Base-by-base conservation (phyloP, 2,113 vertebrate species). In the Mobula birostris region DNA sequence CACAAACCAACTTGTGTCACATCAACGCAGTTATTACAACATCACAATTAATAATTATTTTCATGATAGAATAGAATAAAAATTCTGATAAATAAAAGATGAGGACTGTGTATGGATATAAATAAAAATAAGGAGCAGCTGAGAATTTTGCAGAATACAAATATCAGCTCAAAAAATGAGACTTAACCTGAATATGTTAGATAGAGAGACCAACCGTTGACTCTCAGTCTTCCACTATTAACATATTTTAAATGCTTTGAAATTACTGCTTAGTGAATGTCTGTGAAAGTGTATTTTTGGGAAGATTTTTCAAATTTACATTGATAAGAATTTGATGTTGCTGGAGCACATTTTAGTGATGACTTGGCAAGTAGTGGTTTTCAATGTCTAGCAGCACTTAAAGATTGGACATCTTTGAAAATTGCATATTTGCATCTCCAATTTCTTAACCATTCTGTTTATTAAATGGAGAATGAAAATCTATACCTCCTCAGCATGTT, bases 21-120 rank as follows among this genome's bases (percentile, higher is more conserved):
- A 66, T 88, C 85, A 88, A 88, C 63, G 85, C 27, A 88, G 12
- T 63, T 88, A 66, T 63, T 63, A 88, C 63, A n/a, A 88, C 61
- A 90, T 90, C 17, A 63, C 29, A 88, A 88, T n/a, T 90, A 90
- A 63, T 66, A 63, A 90, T 66, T 90, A 66, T 90, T 32, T 32
- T 90, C 61, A 90, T 68, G 32, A 90, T 68, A 32, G 29, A 19
- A 32, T 66, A 21, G 29, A 66, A 66, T 66, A 15, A 90, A 19
- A 12, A 32, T 66, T 90, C 14, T 63, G 63, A 66, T 90, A 66
- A 12, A 68, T 90, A 8, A 88, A 88, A 88, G 63, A 63, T 29
- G 27, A 61, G 27, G 58, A 15, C 15, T 90, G 61, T 21, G 85
- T 29, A 14, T 63, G 15, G 63, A 19, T 68, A n/a, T 32, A 63